These are phyloP conservation scores for Zosterops borbonicus DNA, from an alignment of 2,113 vertebrate species.

Conservation along the genomic window DNA sequence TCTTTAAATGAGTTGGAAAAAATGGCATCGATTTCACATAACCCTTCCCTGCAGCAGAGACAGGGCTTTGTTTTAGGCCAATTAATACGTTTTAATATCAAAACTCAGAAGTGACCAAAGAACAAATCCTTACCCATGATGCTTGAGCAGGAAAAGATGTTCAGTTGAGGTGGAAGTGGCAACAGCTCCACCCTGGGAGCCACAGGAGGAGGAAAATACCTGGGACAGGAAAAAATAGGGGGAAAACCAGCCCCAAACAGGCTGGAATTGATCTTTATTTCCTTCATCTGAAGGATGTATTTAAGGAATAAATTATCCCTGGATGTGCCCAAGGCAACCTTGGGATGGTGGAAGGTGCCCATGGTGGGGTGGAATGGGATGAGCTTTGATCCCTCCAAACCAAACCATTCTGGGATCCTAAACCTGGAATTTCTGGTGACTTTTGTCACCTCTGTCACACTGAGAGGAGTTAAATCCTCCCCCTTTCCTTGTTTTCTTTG, in stretches of 20 bases:
- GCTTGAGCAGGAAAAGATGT: background rate
- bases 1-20: background rate
- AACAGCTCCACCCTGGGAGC: background rate
- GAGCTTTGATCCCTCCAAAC: background rate
- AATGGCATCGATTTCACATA: background rate
- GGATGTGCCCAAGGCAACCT: background rate
- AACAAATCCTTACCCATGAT: fast-evolving
- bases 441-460: background rate
- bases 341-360: background rate
- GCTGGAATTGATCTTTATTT: background rate
- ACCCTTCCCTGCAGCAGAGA: background rate
- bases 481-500: background rate
- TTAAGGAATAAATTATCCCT: background rate
- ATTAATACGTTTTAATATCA: background rate
- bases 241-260: fast-evolving
- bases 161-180: background rate
- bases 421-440: background rate
- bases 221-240: fast-evolving
- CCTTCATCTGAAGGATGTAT: background rate
- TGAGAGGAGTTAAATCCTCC: background rate
- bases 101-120: background rate
- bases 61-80: background rate
- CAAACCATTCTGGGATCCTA: background rate
- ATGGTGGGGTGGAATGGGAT: background rate
- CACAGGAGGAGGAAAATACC: background rate